These are phyloP conservation scores for Datnioides undecimradiatus DNA, from an alignment of 2,113 vertebrate species.

Conservation along the genomic window DNA sequence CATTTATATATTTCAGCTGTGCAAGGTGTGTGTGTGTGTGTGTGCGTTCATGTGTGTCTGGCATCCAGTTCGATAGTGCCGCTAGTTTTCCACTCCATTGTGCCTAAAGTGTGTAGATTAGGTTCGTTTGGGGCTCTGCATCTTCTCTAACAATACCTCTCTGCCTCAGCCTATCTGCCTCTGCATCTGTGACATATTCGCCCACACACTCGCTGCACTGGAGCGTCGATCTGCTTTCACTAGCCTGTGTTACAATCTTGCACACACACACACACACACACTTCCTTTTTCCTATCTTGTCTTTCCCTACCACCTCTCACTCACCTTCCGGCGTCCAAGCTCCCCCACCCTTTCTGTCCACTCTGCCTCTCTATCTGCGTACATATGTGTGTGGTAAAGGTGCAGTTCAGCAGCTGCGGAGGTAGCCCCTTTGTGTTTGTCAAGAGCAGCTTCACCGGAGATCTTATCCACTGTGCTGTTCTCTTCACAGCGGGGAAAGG, in stretches of 20 bases:
- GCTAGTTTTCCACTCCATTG: slow-evolving; percentile 16
- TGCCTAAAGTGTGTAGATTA: slow-evolving; percentile 14
- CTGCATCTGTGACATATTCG: slow-evolving; percentile 47
- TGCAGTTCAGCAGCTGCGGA: slow-evolving; percentile 38
- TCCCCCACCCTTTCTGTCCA: not conserved
- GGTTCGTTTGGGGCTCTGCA: slow-evolving; percentile 6
- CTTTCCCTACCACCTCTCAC: slow-evolving; percentile 15
- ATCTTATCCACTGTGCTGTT: slow-evolving; percentile 52
- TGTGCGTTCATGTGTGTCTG: not conserved
- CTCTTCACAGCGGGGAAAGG: slow-evolving; percentile 28
- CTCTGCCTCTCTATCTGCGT: not conserved
- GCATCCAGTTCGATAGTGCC: not conserved
- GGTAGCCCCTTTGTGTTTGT: slow-evolving; percentile 62
- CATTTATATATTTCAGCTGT: not conserved
- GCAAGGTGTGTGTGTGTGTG: not conserved
- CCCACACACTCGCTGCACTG: slow-evolving; percentile 20
- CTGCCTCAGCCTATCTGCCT: slow-evolving; percentile 23
- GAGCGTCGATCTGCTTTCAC: slow-evolving; percentile 30
- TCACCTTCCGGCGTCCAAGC: slow-evolving; percentile 18
- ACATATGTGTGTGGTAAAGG: slow-evolving; percentile 17
- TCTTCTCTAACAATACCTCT: slow-evolving; percentile 13
- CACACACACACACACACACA: slow-evolving; percentile 5
- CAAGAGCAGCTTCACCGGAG: slow-evolving; percentile 62
- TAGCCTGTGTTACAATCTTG: slow-evolving; percentile 43
- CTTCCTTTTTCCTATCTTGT: not conserved